Evolutionary conservation across 2,113 vertebrate species (phyloP).

Genomic region (Sylvia atricapilla): DNA sequence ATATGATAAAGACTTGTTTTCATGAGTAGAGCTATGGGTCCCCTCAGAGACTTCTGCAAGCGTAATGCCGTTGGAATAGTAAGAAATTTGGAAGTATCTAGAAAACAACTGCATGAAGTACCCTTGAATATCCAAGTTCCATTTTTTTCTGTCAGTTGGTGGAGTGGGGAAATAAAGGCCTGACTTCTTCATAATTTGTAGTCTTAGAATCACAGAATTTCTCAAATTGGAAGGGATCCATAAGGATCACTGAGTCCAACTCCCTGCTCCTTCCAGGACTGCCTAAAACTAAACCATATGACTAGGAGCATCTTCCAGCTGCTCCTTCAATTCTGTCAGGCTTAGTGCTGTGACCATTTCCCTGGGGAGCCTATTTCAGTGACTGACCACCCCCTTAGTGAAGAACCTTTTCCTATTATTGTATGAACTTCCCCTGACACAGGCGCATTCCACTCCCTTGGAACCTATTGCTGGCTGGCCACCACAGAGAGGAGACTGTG

Average conservation of each 20-base stretch:
- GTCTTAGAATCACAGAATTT: neutral
- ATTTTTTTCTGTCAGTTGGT: neutral
- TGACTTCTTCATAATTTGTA: neutral
- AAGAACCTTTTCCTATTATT: neutral
- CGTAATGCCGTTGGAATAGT: neutral
- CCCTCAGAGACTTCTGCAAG: neutral
- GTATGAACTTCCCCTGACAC: neutral
- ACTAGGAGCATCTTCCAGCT: fast-evolving
- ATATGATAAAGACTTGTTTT: neutral
- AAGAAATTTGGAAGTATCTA: neutral
- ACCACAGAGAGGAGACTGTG: neutral
- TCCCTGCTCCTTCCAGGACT: neutral
- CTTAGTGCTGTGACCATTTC: neutral
- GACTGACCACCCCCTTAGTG: fast-evolving
- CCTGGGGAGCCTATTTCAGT: neutral
- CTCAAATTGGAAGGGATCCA: neutral
- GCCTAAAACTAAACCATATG: neutral
- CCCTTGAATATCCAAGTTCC: neutral
- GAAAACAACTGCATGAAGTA: neutral
- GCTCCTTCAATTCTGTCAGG: neutral
- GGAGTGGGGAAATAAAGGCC: neutral
- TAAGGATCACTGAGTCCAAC: neutral
- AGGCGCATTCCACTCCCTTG: neutral
- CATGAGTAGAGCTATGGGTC: neutral
- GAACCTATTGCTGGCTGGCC: fast-evolving